A percentile compares a stretch with the other conserved stretches of the same genome.
Evolutionary conservation across 2,888 invertebrate species (phyloP).

Genomic region (Epiblema foenella): DNA sequence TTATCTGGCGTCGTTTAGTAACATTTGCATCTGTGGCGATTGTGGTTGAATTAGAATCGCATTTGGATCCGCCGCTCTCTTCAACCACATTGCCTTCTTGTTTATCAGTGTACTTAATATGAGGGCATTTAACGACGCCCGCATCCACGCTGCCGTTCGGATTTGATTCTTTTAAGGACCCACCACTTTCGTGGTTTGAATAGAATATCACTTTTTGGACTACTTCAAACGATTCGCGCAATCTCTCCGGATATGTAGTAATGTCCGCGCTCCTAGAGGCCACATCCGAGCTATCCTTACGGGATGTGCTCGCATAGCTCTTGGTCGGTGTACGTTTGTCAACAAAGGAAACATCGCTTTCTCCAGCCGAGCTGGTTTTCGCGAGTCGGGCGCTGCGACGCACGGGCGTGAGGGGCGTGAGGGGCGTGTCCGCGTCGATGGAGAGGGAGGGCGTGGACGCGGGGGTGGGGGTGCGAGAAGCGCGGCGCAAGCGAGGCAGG

Average conservation of each 20-base stretch:
- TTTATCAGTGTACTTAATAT: not conserved
- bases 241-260: not conserved
- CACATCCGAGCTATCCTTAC: not conserved
- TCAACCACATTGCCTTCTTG: not conserved
- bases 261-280: not conserved
- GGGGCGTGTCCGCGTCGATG: conserved; percentile 18
- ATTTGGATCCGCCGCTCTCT: conserved; percentile 6
- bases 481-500: conserved; percentile 42
- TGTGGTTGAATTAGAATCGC: not conserved
- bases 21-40: not conserved
- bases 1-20: not conserved
- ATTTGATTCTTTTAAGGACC: not conserved
- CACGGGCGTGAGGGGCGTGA: conserved; percentile 17
- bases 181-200: conserved; percentile 7
- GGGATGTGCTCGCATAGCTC: conserved; percentile 8
- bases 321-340: not conserved
- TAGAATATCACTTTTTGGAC: conserved; percentile 6
- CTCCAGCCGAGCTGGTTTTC: not conserved
- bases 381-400: not conserved
- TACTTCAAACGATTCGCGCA: conserved; percentile 9
- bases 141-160: not conserved
- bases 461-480: conserved; percentile 37
- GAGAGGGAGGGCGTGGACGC: conserved; percentile 34
- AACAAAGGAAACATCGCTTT: not conserved
- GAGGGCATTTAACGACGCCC: not conserved